phyloP scores from a whole-genome alignment of 1,140 invertebrate genomes.

The Eurosta solidaginis region DNA sequence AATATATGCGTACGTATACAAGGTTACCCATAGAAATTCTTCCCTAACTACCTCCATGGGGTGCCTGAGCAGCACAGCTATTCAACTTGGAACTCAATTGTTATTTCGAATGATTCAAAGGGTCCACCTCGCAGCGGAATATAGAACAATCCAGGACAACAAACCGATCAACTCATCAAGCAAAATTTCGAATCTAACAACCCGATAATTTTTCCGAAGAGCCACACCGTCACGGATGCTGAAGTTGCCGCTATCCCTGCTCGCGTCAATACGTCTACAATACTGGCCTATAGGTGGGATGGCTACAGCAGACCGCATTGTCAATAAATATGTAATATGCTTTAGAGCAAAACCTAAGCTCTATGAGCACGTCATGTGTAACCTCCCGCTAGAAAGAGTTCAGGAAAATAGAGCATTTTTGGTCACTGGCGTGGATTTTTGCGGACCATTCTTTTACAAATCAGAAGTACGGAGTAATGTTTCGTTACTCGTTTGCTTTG shows the following conservation, averaged over 20 bases:
- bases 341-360: background rate
- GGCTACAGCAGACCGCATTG: no score
- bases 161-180: constrained; percentile 13
- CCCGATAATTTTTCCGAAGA: constrained; percentile 26
- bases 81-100: background rate
- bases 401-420: no score
- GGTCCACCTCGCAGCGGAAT: background rate
- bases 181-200: constrained; percentile 32
- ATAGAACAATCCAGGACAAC: background rate
- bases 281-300: background rate
- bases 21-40: background rate
- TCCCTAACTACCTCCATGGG: background rate
- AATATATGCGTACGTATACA: no score
- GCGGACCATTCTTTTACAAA: background rate
- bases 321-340: no score
- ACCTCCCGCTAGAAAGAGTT: no score
- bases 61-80: no score
- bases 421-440: background rate
- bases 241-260: background rate
- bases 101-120: background rate
- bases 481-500: background rate
- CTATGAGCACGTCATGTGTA: no score
- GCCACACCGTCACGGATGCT: background rate
- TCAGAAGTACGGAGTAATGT: background rate
- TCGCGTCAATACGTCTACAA: background rate